A percentile compares a stretch with the other conserved stretches of the same genome.
These are phyloP conservation scores for Acestrorhynchus altus DNA, from an alignment of 2,797 vertebrate species.

Conservation along the genomic window DNA sequence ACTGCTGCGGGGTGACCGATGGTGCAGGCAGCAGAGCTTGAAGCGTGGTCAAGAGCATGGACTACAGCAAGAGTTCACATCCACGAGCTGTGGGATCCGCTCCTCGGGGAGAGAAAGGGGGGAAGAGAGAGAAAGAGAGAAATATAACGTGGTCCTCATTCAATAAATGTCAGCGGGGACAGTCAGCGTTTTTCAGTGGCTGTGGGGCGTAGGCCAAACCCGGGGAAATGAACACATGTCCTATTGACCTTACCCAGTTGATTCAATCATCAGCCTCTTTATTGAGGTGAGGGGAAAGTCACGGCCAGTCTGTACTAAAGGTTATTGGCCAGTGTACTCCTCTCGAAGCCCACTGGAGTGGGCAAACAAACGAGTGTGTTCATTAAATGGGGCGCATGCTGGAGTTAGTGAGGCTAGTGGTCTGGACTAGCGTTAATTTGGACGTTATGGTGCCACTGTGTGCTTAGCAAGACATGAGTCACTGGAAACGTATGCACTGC, in stretches of 20 bases:
- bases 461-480: slow-evolving; percentile 21
- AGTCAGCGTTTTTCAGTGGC: slow-evolving; percentile 31
- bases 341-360: slow-evolving; percentile 29
- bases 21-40: slow-evolving; percentile 68
- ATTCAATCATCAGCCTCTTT: slow-evolving; percentile 79
- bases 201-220: slow-evolving; percentile 67
- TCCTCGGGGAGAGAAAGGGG: neutral
- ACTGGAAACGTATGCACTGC: slow-evolving; percentile 25
- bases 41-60: slow-evolving; percentile 70
- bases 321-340: slow-evolving; percentile 72
- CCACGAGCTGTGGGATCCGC: neutral
- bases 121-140: slow-evolving; percentile 9
- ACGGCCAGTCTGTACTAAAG: slow-evolving; percentile 72
- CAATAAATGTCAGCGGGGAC: slow-evolving; percentile 50
- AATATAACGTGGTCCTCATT: slow-evolving; percentile 33
- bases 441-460: slow-evolving; percentile 1
- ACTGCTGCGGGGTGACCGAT: slow-evolving; percentile 73
- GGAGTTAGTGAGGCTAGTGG: slow-evolving; percentile 4
- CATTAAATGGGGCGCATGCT: slow-evolving; percentile 30
- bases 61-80: slow-evolving; percentile 55
- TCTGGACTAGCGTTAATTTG: slow-evolving; percentile 35
- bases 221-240: slow-evolving; percentile 80
- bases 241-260: slow-evolving; percentile 78
- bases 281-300: slow-evolving; percentile 82
- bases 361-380: slow-evolving; percentile 32